Conservation (phyloP, 2,888 invertebrate species). For the Chrysomela aeneicollis region DNA sequence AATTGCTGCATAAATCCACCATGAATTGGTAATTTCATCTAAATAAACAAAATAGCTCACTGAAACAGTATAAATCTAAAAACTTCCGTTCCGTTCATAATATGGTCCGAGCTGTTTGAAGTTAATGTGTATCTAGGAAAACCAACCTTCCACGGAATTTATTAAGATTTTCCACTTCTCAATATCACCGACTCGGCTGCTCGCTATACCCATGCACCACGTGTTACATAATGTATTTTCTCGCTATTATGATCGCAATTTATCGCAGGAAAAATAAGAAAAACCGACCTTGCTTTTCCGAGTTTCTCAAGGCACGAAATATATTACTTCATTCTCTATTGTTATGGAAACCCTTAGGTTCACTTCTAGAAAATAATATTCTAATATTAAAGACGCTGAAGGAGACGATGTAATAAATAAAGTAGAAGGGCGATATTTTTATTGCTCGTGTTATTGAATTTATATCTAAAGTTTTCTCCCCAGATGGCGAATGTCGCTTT, state of each 20-base stretch:
- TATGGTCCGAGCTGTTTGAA: neutral
- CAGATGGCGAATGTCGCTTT: neutral
- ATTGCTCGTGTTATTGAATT: constrained; percentile 11
- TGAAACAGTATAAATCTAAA: neutral
- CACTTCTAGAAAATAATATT: constrained; percentile 25
- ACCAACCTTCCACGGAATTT: neutral
- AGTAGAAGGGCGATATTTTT: constrained; percentile 13
- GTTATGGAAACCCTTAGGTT: constrained; percentile 31
- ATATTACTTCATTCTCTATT: constrained; percentile 45
- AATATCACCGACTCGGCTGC: constrained; percentile 42
- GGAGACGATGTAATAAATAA: constrained; percentile 20
- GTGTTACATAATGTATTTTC: constrained; percentile 49
- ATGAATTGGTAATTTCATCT: too few relatives aligned
- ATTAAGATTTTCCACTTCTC: constrained; percentile 45
- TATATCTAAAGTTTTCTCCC: neutral
- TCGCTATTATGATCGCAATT: constrained; percentile 46
- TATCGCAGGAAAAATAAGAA: constrained; percentile 43
- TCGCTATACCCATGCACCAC: constrained; percentile 44
- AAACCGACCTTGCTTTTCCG: constrained; percentile 34
- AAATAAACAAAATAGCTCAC: too few relatives aligned
- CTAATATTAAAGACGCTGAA: constrained; percentile 22
- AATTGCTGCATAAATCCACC: too few relatives aligned
- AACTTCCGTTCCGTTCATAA: neutral
- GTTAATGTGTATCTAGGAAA: constrained; percentile 11
- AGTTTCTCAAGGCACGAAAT: constrained; percentile 38